Percentiles rank a stretch among this genome's conserved stretches.
These are phyloP conservation scores for Bactericera cockerelli DNA, from an alignment of 1,140 invertebrate genomes.

Conservation along the genomic window DNA sequence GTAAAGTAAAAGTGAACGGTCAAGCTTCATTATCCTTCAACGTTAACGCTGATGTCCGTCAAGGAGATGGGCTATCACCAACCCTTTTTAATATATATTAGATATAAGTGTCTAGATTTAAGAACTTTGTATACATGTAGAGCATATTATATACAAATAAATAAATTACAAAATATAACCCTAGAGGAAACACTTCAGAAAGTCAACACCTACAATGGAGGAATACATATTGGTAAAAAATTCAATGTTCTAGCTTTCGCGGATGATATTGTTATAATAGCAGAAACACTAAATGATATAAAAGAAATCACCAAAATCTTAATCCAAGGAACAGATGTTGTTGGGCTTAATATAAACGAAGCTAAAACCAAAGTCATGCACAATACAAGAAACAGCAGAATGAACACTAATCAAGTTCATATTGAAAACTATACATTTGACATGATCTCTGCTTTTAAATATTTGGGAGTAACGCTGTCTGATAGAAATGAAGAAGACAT, in stretches of 20 bases:
- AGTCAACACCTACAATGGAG: background rate
- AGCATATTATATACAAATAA: too few species aligned
- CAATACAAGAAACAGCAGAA: background rate
- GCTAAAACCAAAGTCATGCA: constrained; percentile 1
- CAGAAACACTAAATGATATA: background rate
- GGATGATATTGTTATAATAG: constrained; percentile 7
- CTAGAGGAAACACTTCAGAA: too few species aligned
- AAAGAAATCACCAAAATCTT: background rate
- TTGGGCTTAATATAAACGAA: constrained; percentile 9
- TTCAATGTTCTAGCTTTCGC: too few species aligned
- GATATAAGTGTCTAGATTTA: too few species aligned
- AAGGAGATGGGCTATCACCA: constrained; percentile 11
- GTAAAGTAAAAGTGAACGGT: too few species aligned
- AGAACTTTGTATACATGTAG: too few species aligned
- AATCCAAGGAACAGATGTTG: background rate
- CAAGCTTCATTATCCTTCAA: too few species aligned
- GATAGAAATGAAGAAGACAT: background rate
- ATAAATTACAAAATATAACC: too few species aligned
- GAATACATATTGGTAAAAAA: constrained; percentile 9
- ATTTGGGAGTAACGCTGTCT: background rate
- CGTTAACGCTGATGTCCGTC: too few species aligned
- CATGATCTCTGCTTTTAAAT: background rate
- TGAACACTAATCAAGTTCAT: background rate
- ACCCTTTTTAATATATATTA: too few species aligned
- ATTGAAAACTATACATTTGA: background rate